Evolutionary conservation across 2,113 vertebrate species (phyloP), one percentile per base, ranked within the genome.

Genomic region (Bubo scandiacus): DNA sequence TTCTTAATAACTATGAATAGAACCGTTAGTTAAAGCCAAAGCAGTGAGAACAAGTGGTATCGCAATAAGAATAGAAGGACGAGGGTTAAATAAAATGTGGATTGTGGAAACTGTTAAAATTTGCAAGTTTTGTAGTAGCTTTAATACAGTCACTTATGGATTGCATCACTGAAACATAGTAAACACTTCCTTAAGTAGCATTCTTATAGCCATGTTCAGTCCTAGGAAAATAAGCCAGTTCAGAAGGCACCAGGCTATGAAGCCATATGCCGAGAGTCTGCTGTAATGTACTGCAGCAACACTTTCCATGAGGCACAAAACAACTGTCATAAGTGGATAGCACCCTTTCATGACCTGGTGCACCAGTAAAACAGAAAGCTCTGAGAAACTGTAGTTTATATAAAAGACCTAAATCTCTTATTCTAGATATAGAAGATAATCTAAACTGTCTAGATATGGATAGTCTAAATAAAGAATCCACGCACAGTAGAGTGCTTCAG

Each of bases 1-100:
- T 97, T 74, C 85, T 94, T 86, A 82, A 49, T 82, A 78, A 49
- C 92, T 94, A 94, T 88, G 63, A 95, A 96, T 96, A 97, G 95
- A 85, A 94, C 29, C 83, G 27, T 86, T 92, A 84, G 81, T 86
- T 89, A 90, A 93, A 95, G 62, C 51, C 87, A 90, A 87, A 90
- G 54, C 49, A 78, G 45, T 81, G 70, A 72, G 82, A 94, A 74
- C 89, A 94, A 95, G 70, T 80, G 92, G 43, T 83, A 74, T 62
- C 71, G 42, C 65, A 74, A 23, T 36, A 40, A 80, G 73, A 88
- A n/a, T 12, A 63, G 81, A 72, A 61, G 49, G 20, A 52, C 2
- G 7, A 40, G 16, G 26, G 20, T 62, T 74, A 74, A 85, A 79
- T 71, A 51, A 89, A 85, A 88, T 32, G 26, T 68, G 27, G 42